Evolutionary conservation across 2,113 vertebrate species (phyloP).

Genomic region (Archilochus colubris): DNA sequence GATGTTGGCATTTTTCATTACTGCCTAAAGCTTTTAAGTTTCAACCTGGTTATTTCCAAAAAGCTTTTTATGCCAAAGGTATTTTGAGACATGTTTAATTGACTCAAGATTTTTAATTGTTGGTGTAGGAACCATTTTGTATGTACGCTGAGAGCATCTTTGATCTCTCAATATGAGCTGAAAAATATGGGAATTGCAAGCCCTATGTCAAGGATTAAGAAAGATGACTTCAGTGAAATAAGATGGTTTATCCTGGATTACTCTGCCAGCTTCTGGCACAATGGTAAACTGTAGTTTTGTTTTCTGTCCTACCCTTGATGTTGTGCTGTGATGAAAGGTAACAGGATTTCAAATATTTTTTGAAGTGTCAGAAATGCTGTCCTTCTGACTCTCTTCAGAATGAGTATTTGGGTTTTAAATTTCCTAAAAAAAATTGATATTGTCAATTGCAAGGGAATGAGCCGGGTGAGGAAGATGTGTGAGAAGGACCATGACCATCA

Average conservation of each 20-base stretch:
- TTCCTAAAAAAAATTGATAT: not conserved
- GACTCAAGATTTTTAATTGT: not conserved
- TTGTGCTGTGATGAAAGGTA: not conserved
- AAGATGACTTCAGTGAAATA: not conserved
- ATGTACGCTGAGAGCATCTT: not conserved
- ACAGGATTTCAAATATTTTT: not conserved
- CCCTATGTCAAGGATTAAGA: not conserved
- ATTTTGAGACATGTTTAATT: not conserved
- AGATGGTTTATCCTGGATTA: not conserved
- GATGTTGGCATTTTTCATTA: not conserved
- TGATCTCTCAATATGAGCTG: not conserved
- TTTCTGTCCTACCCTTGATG: not conserved
- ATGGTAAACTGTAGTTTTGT: not conserved
- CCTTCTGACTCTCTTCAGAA: not conserved
- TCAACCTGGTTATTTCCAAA: not conserved
- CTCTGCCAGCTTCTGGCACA: not conserved
- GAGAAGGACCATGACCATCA: fast-evolving
- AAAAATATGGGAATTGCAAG: not conserved
- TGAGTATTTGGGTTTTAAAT: not conserved
- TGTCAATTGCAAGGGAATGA: not conserved
- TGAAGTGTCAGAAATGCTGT: not conserved
- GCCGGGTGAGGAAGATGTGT: not conserved
- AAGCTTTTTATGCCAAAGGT: not conserved
- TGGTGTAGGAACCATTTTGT: not conserved
- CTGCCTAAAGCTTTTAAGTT: not conserved